These are phyloP conservation scores for Dendroctonus valens DNA, from an alignment of 1,140 invertebrate species.

Conservation along the genomic window DNA sequence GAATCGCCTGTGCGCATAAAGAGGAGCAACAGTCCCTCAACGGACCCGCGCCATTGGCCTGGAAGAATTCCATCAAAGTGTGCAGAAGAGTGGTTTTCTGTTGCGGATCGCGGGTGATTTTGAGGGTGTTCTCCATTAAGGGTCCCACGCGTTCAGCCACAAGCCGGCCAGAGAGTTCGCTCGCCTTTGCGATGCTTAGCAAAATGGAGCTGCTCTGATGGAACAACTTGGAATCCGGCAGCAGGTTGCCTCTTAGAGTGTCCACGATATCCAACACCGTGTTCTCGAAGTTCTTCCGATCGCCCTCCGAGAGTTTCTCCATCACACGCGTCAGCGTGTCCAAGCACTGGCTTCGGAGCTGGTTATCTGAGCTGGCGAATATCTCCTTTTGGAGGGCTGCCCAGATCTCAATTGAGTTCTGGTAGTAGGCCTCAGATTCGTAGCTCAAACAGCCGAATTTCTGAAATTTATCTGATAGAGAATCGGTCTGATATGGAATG, in stretches of 20 bases:
- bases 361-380: slow-evolving; percentile 51
- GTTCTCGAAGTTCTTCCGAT: slow-evolving; percentile 23
- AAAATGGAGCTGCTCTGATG: slow-evolving; percentile 55
- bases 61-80: slow-evolving; percentile 50
- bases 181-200: slow-evolving; percentile 55
- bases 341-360: slow-evolving; percentile 54
- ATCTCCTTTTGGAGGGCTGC: slow-evolving; percentile 49
- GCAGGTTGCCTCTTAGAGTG: slow-evolving; percentile 48
- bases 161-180: slow-evolving; percentile 54
- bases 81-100: slow-evolving; percentile 52
- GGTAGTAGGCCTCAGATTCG: slow-evolving; percentile 29
- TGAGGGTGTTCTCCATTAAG: slow-evolving; percentile 51
- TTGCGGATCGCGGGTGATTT: slow-evolving; percentile 45
- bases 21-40: slow-evolving; percentile 50
- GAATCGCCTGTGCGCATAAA: slow-evolving; percentile 49
- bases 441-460: slow-evolving; percentile 37
- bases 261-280: slow-evolving; percentile 34
- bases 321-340: slow-evolving; percentile 48
- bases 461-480: slow-evolving; percentile 41
- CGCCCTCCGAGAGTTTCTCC: slow-evolving; percentile 41
- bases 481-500: slow-evolving; percentile 9
- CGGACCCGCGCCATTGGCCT: slow-evolving; percentile 42
- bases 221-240: slow-evolving; percentile 53
- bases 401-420: slow-evolving; percentile 50
- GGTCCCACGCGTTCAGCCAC: slow-evolving; percentile 56